Base-by-base conservation (phyloP, 2,888 invertebrate genomes). In the Pachymerium ferrugineum region DNA sequence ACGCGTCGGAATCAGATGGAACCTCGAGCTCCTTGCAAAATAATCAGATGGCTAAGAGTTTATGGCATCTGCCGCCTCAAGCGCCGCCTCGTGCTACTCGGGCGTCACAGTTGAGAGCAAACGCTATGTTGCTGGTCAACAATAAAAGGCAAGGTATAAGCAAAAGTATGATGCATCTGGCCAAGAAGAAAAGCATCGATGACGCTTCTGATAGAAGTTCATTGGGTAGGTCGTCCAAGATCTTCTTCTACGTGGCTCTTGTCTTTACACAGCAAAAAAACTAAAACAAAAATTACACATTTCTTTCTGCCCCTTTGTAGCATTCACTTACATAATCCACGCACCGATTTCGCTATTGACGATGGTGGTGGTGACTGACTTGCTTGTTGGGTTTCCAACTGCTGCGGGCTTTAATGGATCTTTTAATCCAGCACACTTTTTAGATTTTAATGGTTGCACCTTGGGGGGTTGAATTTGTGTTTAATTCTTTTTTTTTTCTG, bases 101-200 rank as follows among this genome's bases (percentile, higher is more conserved):
- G 30, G 75, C 78, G 71, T 77, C 77, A 16, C 76, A 75, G 19
- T 74, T 78, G n/a, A 73, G 78, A 70, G 74, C 76, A n/a, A 74
- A 76, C 30, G 77, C 76, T 19, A 72, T 73, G 14, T 14, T 68
- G 10, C 16, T 30, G 16, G 33, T n/a, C 19, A 54, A 62, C 16
- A 70, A n/a, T n/a, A n/a, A n/a, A n/a, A n/a, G 62, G 42, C 73
- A 67, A 35, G 75, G 75, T 62, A 68, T 74, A 30, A 75, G 73
- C 38, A 73, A 67, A 30, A 86, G 86, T 83, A 85, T 86, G 85
- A 82, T 84, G 78, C 85, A 85, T 78, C 82, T 86, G 79, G 75
- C 74, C 47, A 73, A 73, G 74, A 74, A 77, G 77, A 73, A 31
- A 28, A 31, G 42, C 25, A 22, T 14, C 22, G 73, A 62, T 28